Evolutionary conservation across 2,113 vertebrate genomes (phyloP).

Genomic region (Cariama cristata): DNA sequence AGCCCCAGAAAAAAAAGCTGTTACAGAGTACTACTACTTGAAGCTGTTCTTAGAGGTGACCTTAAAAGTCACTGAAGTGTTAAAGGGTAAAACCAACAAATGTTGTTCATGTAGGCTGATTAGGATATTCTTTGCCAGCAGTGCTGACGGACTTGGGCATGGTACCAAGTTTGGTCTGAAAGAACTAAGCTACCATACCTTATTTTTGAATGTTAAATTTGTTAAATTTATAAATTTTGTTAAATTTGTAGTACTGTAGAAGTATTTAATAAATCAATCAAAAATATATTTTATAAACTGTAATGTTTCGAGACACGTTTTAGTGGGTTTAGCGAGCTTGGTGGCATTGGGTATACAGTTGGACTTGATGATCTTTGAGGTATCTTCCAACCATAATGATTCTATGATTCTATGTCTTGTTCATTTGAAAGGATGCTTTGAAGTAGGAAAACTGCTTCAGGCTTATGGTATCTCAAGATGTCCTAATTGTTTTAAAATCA

Average conservation of each 20-base stretch:
- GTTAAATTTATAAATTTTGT: too few relatives aligned
- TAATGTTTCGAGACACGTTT: too few relatives aligned
- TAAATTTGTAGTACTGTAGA: too few relatives aligned
- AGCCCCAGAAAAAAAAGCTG: neutral
- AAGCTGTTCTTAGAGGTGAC: neutral
- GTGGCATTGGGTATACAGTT: too few relatives aligned
- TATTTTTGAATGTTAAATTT: neutral
- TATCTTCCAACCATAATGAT: too few relatives aligned
- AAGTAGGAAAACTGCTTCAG: neutral
- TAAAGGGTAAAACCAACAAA: neutral
- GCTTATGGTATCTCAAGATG: fast-evolving
- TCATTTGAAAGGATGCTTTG: neutral
- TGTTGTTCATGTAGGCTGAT: neutral
- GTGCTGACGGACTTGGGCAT: neutral
- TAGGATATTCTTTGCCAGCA: neutral
- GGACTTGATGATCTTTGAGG: too few relatives aligned
- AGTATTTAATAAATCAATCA: too few relatives aligned
- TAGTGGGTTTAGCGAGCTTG: too few relatives aligned
- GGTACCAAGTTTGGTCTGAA: neutral
- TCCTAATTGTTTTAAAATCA: neutral
- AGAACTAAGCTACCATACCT: neutral
- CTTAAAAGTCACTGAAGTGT: neutral
- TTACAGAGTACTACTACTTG: neutral
- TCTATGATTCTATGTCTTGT: neutral
- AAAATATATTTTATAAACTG: too few relatives aligned